Percentiles rank a stretch among this genome's conserved stretches.
phyloP scores from a whole-genome alignment of 2,113 vertebrate genomes.

The Amblyopsis rosae region DNA sequence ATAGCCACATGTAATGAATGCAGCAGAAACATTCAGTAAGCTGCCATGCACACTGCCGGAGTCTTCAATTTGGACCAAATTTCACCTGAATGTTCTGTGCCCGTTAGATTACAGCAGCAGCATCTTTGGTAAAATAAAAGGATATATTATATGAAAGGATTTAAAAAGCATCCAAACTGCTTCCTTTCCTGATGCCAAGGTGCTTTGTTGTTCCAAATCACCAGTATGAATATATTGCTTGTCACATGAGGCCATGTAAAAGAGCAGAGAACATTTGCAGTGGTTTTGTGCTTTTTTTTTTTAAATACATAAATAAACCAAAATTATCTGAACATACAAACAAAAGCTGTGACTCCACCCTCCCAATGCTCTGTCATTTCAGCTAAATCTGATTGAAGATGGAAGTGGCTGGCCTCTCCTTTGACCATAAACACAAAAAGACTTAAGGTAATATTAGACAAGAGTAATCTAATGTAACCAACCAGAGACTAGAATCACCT shows the following conservation, averaged over 20 bases:
- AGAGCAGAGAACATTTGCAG: constrained; percentile 49
- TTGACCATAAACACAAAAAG: constrained; percentile 16
- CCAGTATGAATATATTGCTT: constrained; percentile 20
- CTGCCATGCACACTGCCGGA: constrained; percentile 38
- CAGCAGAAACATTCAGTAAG: constrained; percentile 48
- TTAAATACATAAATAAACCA: constrained; percentile 62
- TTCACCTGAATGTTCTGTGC: constrained; percentile 39
- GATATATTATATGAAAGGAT: constrained; percentile 31
- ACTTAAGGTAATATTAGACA: constrained; percentile 56
- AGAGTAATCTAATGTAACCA: constrained; percentile 40
- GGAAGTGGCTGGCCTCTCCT: constrained; percentile 39
- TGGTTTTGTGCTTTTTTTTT: constrained; percentile 59
- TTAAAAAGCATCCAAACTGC: constrained; percentile 61
- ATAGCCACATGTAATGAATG: constrained; percentile 57
- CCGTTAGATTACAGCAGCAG: constrained; percentile 24
- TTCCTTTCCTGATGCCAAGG: constrained; percentile 33
- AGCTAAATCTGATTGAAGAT: constrained; percentile 62
- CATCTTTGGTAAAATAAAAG: constrained; percentile 50
- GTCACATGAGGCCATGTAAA: constrained; percentile 26
- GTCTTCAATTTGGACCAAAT: constrained; percentile 34
- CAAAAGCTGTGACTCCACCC: constrained; percentile 69
- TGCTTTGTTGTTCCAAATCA: constrained; percentile 34
- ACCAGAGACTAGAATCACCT: too few relatives aligned
- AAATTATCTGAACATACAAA: constrained; percentile 66
- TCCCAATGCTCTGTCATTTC: constrained; percentile 73